phyloP scores from a whole-genome alignment of 2,888 invertebrate species.

The Peribatodes rhomboidaria region DNA sequence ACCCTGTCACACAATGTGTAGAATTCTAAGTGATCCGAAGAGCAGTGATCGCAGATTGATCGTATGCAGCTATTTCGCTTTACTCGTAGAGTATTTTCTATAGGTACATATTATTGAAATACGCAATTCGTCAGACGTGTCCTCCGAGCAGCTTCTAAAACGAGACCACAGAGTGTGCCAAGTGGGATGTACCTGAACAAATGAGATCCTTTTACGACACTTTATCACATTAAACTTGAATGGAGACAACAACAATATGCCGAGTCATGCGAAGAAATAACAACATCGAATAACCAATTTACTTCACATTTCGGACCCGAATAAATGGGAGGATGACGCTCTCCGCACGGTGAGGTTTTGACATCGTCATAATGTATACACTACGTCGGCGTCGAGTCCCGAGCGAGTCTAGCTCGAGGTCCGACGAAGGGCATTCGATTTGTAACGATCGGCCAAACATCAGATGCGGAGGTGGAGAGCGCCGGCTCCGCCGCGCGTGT shows the following conservation, averaged over 20 bases:
- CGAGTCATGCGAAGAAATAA: conserved; percentile 82
- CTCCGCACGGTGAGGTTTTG: conserved; percentile 57
- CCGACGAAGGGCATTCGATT: conserved; percentile 32
- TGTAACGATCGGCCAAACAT: conserved; percentile 55
- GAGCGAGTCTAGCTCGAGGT: conserved; percentile 6
- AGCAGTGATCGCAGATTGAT: conserved; percentile 52
- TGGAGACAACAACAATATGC: conserved; percentile 79
- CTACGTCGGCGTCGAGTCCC: conserved; percentile 20
- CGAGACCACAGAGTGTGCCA: conserved; percentile 83
- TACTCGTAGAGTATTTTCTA: conserved; percentile 57
- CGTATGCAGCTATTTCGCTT: conserved; percentile 57
- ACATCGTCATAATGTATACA: conserved; percentile 35
- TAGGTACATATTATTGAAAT: conserved; percentile 35
- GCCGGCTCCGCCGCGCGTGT: conserved; percentile 84
- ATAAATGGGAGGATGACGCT: conserved; percentile 70
- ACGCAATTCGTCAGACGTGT: conserved; percentile 52
- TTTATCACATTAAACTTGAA: conserved; percentile 71
- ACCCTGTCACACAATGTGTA: conserved; percentile 85
- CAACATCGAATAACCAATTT: conserved; percentile 74
- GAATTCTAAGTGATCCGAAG: conserved; percentile 40
- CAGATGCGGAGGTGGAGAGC: conserved; percentile 71
- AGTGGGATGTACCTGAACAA: conserved; percentile 81
- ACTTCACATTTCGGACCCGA: conserved; percentile 69
- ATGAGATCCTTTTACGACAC: conserved; percentile 69
- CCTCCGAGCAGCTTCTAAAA: conserved; percentile 59